Base-by-base conservation (phyloP, 2,113 vertebrate genomes). In the Mobula birostris region DNA sequence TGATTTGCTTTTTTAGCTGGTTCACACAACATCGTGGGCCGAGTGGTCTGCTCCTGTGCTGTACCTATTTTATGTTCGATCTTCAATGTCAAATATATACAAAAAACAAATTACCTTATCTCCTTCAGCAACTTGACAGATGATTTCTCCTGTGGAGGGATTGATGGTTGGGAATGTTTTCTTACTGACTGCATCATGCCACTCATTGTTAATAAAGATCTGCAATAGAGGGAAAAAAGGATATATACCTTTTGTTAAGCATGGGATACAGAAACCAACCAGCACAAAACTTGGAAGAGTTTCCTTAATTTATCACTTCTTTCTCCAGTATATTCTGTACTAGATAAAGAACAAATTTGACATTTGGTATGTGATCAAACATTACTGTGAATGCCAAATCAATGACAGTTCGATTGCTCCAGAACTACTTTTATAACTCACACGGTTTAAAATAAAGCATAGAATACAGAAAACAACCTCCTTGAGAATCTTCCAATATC, bases 201-300 rank as follows among this genome's bases (percentile, higher is more conserved):
- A 99, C 40, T 98, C 96, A 0, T 99, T 99, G 95, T 99, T 98
- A 94, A 99, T 99, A 94, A 99, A 99, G 94, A 99, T 98, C 98
- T 99, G 96, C 14, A 95, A 94, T 0, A 9, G 48, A 48, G 72
- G 95, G 95, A 94, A 56, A 32, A 56, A 61, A n/a, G 9, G 9
- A 72, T 29, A 19, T 27, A 7, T 3, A 24, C n/a, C 11, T 24
- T 24, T 24, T 48, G 66, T 74, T 94, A 32, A 77, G 68, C 66
- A 70, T 21, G 68, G 32, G 66, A 48, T n/a, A 94, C 19, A 8
- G 29, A 61, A 88, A 4, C 27, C 1, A 0, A 85, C 7, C 8
- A 2, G 21, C 82, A 85, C 40, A 27, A 61, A 85, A 85, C 24
- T 85, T 11, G 11, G 48, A 24, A 61, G 56, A 3, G 56, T 61